Evolutionary conservation across 1,140 invertebrate genomes (phyloP), one percentile per base, ranked within the genome.

Genomic region (Aphelenchoides besseyi): DNA sequence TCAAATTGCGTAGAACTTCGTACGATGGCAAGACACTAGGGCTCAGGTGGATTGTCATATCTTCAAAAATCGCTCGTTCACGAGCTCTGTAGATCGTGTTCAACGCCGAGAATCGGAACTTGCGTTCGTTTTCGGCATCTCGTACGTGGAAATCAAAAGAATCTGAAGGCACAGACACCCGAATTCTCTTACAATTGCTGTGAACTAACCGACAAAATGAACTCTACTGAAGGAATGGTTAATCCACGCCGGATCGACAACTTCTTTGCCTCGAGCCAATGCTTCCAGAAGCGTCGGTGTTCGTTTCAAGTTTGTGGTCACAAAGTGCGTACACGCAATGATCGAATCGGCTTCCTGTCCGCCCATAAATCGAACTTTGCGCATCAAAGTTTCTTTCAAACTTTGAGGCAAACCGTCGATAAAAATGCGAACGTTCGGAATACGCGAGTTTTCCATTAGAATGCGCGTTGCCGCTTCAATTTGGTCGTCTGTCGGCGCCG

Each of bases 1-100:
- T 52, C 9, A 75, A 18, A n/a, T 35, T 5, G 12, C 35, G 8
- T 1, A 75, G 33, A 29, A 72, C 28, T n/a, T 28, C 36, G 16
- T 18, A 74, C n/a, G 55, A 70, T 37, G 74, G 74, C 33, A 37
- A 57, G 5, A 68, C 54, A 18, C 23, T 37, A 12, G 23, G 32
- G n/a, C 75, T 74, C 23, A 75, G 18, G 53, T 75, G 74, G 12
- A 75, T 71, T 18, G 33, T 78, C 0, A 75, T 61, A 57, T 76
- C 75, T 64, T 75, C 32, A 64, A 77, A 75, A 52, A 52, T 3
- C 28, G 30, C 32, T 12, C 63, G 63, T 29, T 33, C 36, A 2
- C 48, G 33, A 23, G 63, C 63, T 28, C 63, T 37, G 63, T 36
- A 66, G 63, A 66, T 35, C 16, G 63, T 66, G 63, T 66, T 66